Percentiles rank a stretch among this genome's conserved stretches.
Conservation (phyloP, 2,113 vertebrate genomes). For the Leiothrix lutea region DNA sequence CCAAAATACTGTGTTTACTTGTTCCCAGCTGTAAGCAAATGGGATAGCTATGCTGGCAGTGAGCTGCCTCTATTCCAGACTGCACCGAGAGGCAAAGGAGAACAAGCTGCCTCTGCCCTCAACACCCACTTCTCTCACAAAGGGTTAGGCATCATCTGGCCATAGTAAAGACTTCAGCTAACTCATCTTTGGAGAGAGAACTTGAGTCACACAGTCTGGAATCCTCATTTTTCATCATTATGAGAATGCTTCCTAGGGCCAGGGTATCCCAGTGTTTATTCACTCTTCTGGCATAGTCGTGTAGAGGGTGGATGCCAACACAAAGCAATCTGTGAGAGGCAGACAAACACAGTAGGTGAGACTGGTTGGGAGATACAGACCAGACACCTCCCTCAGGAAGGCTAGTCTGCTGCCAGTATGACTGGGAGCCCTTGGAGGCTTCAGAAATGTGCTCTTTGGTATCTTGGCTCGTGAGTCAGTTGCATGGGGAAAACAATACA, state of each 20-base stretch:
- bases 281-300: conserved; percentile 14
- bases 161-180: conserved; percentile 50
- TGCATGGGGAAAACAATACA: background rate
- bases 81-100: background rate
- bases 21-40: background rate
- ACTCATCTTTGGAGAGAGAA: conserved; percentile 62
- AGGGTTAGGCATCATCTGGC: background rate
- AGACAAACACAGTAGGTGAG: conserved; percentile 60
- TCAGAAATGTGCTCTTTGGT: background rate
- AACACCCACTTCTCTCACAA: background rate
- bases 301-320: conserved; percentile 9
- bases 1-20: background rate
- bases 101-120: background rate
- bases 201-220: conserved; percentile 66
- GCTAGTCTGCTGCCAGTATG: background rate
- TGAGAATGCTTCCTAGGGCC: conserved; percentile 54
- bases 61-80: background rate
- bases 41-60: background rate
- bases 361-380: conserved; percentile 3
- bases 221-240: conserved; percentile 68
- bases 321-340: conserved; percentile 25
- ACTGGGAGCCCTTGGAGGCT: background rate
- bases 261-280: conserved; percentile 67
- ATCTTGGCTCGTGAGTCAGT: background rate
- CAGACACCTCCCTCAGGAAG: background rate